Percentiles rank a stretch among this genome's conserved stretches.
Conservation (phyloP, 2,888 invertebrate species). For the Ferdinandea cuprea region DNA sequence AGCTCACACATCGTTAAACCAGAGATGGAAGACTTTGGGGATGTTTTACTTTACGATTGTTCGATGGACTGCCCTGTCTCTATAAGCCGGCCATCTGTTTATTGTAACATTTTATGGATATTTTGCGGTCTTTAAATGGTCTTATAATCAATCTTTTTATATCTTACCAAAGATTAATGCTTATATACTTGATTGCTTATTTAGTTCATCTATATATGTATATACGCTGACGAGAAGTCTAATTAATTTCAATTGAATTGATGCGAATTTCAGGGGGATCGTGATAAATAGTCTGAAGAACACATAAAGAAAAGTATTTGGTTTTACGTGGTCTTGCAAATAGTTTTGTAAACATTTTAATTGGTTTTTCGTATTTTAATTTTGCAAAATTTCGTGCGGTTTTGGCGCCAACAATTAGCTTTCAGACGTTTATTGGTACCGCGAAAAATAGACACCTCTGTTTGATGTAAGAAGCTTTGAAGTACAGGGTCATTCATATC, state of each 20-base stretch:
- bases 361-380: too few relatives aligned
- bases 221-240: not conserved
- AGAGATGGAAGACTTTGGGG: not conserved
- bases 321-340: not conserved
- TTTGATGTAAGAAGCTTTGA: too few relatives aligned
- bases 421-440: too few relatives aligned
- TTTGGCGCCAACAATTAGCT: too few relatives aligned
- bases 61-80: conserved; percentile 4
- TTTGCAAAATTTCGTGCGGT: too few relatives aligned
- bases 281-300: not conserved
- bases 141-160: conserved; percentile 29
- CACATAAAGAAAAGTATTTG: not conserved
- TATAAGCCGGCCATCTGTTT: conserved; percentile 27
- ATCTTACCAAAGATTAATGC: conserved; percentile 25
- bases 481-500: too few relatives aligned
- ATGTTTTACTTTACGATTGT: conserved; percentile 21
- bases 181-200: conserved; percentile 13
- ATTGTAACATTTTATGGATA: conserved; percentile 32
- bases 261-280: not conserved
- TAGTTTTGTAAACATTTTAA: not conserved
- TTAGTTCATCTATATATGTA: conserved; percentile 10
- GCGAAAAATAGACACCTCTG: too few relatives aligned
- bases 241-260: conserved; percentile 23
- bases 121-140: conserved; percentile 24
- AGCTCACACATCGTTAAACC: conserved; percentile 8